Base-by-base conservation (phyloP, 2,888 invertebrate species). In the Phyto melanocephala region DNA sequence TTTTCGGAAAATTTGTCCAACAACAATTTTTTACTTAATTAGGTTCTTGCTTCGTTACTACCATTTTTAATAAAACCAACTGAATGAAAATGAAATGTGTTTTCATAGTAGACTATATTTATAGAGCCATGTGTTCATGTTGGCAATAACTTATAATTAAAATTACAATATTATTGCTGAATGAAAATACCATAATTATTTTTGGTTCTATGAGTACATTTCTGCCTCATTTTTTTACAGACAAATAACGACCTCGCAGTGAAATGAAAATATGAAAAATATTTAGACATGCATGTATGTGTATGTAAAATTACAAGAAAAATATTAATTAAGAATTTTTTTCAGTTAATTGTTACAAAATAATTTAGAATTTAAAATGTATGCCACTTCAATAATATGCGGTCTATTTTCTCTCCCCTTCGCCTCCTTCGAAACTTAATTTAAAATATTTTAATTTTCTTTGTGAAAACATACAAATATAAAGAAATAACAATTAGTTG, bases 141-240 rank as follows among this genome's bases (percentile, higher is more conserved):
- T 71, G 70, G 40, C 35, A 52, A 47, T 58, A 71, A 65, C 33
- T 63, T n/a, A 60, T 65, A 76, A 76, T 81, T 76, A 81, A 81
- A 71, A 52, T 70, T 65, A 24, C 33, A 58, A 28, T 28, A 17
- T 62, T 74, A 37, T 22, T 45, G 35, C 35, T 28, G 63, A 35
- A 52, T 35, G 70, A 11, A 33, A 68, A 68, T 37, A 45, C 42
- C 52, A 63, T 71, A 71, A 71, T 65, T 71, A 56, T 74, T 65
- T 28, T 35, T 15, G 45, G 42, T 74, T 40, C 20, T 35, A 50
- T 42, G 22, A 40, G 40, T 15, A 54, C 13, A 65, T 45, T 40
- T 33, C 8, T 11, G 6, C n/a, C n/a, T 56, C 20, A 35, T 28
- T 37, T 10, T 45, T 35, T n/a, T 54, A 13, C 17, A 58, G 56